Evolutionary conservation across 2,888 invertebrate species (phyloP).

Genomic region (Leptopterna dolabrata): DNA sequence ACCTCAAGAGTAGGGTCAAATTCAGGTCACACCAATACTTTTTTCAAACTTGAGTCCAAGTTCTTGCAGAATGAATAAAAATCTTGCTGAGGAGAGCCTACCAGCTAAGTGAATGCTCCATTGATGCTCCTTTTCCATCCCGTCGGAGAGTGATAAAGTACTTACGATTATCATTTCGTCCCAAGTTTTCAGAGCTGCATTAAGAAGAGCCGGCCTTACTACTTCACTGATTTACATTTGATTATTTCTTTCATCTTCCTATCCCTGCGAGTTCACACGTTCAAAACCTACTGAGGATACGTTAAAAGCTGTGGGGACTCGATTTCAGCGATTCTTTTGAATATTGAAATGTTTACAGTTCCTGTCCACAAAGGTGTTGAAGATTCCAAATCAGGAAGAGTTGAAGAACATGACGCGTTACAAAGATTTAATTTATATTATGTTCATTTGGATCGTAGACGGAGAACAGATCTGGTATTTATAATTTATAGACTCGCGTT

Average conservation of each 20-base stretch:
- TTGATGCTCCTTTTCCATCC: slow-evolving; percentile 4
- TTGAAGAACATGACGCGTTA: too few relatives aligned
- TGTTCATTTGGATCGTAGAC: too few relatives aligned
- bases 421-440: too few relatives aligned
- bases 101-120: slow-evolving; percentile 39
- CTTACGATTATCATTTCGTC: slow-evolving; percentile 38
- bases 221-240: slow-evolving; percentile 17
- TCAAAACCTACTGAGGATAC: not conserved
- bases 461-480: too few relatives aligned
- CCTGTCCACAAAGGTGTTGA: too few relatives aligned
- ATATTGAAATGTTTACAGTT: too few relatives aligned
- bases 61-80: slow-evolving; percentile 48
- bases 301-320: too few relatives aligned
- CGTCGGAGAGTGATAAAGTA: not conserved
- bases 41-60: slow-evolving; percentile 33
- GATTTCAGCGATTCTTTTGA: too few relatives aligned
- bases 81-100: slow-evolving; percentile 27
- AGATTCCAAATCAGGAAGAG: too few relatives aligned
- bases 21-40: slow-evolving; percentile 54
- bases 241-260: not conserved
- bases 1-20: slow-evolving; percentile 41
- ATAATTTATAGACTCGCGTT: too few relatives aligned
- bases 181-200: slow-evolving; percentile 17
- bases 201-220: not conserved
- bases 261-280: not conserved